phyloP scores from a whole-genome alignment of 2,888 invertebrate species.

The Sussaba pulchella region DNA sequence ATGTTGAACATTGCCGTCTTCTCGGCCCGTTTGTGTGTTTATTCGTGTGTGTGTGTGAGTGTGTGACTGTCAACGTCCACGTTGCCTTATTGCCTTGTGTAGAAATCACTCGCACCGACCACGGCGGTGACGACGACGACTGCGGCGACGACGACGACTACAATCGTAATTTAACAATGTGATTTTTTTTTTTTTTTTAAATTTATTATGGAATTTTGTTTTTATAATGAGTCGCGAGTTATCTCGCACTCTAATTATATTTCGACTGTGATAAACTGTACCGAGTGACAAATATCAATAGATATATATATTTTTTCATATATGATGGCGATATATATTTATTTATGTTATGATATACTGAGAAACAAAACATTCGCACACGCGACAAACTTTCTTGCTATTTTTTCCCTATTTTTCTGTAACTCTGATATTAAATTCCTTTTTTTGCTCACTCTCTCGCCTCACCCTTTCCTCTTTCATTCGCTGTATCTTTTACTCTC shows the following conservation, averaged over 20 bases:
- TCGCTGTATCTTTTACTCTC: conserved; percentile 33
- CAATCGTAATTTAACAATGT: conserved; percentile 59
- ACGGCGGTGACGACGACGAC: conserved; percentile 49
- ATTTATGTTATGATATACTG: not conserved
- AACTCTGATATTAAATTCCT: not conserved
- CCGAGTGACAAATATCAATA: conserved; percentile 37
- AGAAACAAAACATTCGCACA: conserved; percentile 55
- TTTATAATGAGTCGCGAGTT: conserved; percentile 38
- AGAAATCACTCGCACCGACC: conserved; percentile 59
- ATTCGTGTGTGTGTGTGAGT: no score
- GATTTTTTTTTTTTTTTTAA: conserved; percentile 54
- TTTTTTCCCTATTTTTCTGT: no score
- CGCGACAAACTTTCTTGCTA: conserved; percentile 49
- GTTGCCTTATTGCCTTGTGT: conserved; percentile 52
- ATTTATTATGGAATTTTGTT: conserved; percentile 13
- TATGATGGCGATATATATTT: no score
- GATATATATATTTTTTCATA: no score
- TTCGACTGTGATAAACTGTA: conserved; percentile 53
- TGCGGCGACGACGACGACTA: conserved; percentile 39
- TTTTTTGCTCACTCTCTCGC: conserved; percentile 11
- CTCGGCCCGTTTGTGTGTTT: conserved; percentile 72
- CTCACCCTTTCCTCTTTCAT: conserved; percentile 18
- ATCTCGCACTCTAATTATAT: conserved; percentile 36
- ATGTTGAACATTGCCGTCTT: conserved; percentile 96
- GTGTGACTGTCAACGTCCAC: conserved; percentile 63